Percentiles rank a stretch among this genome's conserved stretches.
These are phyloP conservation scores for Spea hammondii DNA, from an alignment of 2,797 vertebrate species.

Conservation along the genomic window DNA sequence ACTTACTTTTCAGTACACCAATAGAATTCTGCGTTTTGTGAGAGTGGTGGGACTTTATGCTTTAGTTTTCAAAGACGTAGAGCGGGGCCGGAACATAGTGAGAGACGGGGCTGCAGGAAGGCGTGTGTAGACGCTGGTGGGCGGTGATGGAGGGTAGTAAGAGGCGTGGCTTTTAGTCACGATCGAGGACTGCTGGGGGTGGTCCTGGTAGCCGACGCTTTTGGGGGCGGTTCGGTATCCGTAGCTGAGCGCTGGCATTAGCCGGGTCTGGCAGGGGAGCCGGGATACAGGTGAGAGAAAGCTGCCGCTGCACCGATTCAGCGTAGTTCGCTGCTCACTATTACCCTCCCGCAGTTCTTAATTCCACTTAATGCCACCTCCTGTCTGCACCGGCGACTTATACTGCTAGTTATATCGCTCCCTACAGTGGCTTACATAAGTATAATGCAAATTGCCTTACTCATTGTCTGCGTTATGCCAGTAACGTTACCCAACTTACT, in stretches of 20 bases:
- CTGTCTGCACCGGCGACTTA: too few species aligned
- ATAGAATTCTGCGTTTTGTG: not conserved
- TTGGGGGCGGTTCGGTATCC: constrained; percentile 17
- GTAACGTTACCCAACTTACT: too few species aligned
- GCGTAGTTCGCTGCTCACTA: not conserved
- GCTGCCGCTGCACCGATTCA: not conserved
- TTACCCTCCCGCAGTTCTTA: too few species aligned
- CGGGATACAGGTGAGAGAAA: constrained; percentile 11
- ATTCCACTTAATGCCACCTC: too few species aligned
- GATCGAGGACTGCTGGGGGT: not conserved
- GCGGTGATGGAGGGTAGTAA: not conserved
- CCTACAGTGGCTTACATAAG: not conserved
- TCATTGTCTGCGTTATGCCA: too few species aligned
- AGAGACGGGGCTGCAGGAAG: not conserved
- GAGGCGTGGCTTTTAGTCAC: not conserved
- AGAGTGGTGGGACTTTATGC: not conserved
- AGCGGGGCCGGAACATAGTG: not conserved
- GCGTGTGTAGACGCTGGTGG: not conserved
- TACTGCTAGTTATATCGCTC: not conserved
- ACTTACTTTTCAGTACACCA: not conserved
- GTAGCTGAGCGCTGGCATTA: not conserved
- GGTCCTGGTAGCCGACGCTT: not conserved
- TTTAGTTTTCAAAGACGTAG: not conserved
- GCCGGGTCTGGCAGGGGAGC: constrained; percentile 19
- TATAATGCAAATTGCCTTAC: too few species aligned